Evolutionary conservation across 2,797 vertebrate species (phyloP).

Genomic region (Gobionotothen gibberifrons): DNA sequence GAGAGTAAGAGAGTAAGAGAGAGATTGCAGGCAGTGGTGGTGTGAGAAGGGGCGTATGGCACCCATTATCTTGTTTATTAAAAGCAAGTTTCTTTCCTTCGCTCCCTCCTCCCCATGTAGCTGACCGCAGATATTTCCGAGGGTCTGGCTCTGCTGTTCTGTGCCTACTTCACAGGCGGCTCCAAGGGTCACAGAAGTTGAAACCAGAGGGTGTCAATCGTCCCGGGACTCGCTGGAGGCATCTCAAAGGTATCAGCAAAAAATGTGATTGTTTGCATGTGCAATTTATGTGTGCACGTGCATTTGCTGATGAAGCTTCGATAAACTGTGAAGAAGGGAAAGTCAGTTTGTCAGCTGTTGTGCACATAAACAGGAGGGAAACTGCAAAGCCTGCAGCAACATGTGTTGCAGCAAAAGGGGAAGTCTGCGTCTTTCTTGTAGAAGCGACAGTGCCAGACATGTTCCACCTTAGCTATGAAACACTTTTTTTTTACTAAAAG

Average conservation of each 20-base stretch:
- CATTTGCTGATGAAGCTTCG: slow-evolving; percentile 40
- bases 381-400: slow-evolving; percentile 36
- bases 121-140: slow-evolving; percentile 90
- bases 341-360: slow-evolving; percentile 47
- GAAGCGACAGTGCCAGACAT: not conserved
- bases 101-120: slow-evolving; percentile 79
- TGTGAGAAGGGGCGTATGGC: slow-evolving; percentile 85
- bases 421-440: slow-evolving; percentile 2
- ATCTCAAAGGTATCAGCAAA: slow-evolving; percentile 50
- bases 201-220: slow-evolving; percentile 74
- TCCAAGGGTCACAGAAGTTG: slow-evolving; percentile 80
- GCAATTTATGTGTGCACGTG: slow-evolving; percentile 50
- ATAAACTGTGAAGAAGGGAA: slow-evolving; percentile 28
- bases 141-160: slow-evolving; percentile 71
- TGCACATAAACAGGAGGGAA: slow-evolving; percentile 29
- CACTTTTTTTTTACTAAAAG: not conserved
- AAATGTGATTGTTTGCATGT: slow-evolving; percentile 29
- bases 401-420: not conserved
- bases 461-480: not conserved
- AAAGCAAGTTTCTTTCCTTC: slow-evolving; percentile 85
- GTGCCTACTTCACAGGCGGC: slow-evolving; percentile 78
- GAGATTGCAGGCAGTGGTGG: slow-evolving; percentile 66
- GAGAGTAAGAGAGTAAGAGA: slow-evolving; percentile 17
- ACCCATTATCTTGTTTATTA: slow-evolving; percentile 93
- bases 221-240: slow-evolving; percentile 51